phyloP scores from a whole-genome alignment of 1,140 invertebrate genomes.

The Neotoxoptera formosana region DNA sequence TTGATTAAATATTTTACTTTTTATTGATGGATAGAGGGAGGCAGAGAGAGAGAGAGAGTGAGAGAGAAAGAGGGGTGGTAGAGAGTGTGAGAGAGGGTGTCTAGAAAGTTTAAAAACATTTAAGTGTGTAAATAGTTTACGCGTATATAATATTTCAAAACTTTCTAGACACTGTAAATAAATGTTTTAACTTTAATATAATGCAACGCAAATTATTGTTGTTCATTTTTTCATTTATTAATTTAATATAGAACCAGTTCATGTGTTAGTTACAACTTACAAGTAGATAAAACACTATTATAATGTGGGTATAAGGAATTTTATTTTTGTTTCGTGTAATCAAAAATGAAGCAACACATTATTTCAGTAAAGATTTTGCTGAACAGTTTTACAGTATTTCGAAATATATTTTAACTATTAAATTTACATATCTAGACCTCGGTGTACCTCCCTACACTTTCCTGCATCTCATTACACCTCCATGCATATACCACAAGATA shows the following conservation, averaged over 20 bases:
- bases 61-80: background rate
- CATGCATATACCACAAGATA: background rate
- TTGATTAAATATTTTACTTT: background rate
- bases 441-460: background rate
- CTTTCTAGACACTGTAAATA: background rate
- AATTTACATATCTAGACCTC: background rate
- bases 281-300: background rate
- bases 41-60: background rate
- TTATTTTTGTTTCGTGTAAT: background rate
- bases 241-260: too few species aligned
- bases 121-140: background rate
- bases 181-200: background rate
- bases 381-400: background rate
- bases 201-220: background rate
- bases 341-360: background rate
- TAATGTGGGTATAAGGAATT: background rate
- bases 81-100: background rate
- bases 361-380: background rate
- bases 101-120: conserved; percentile 1
- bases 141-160: background rate
- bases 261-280: background rate
- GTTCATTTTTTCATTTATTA: background rate
- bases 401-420: background rate
- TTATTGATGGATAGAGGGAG: background rate
- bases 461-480: background rate